Conservation (phyloP, 2,888 invertebrate genomes). For the Tryphoninae sp. region DNA sequence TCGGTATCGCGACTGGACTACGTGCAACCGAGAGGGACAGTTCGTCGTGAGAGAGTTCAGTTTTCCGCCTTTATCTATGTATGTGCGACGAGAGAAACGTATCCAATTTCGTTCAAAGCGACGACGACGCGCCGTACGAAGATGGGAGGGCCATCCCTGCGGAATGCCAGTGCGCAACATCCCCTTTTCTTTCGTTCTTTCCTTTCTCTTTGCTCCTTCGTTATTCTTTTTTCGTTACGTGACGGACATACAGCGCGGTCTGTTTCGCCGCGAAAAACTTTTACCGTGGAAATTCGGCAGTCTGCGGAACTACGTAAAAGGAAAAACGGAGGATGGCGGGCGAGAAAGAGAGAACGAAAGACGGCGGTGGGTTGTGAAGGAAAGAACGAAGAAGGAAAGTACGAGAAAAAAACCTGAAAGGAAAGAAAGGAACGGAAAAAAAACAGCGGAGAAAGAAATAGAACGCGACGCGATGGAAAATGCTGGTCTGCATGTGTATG, state of each 20-base stretch:
- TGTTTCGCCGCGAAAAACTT: constrained; percentile 59
- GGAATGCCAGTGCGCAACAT: constrained; percentile 47
- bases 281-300: constrained; percentile 52
- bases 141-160: constrained; percentile 70
- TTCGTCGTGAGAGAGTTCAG: constrained; percentile 29
- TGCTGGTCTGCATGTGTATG: constrained; percentile 55
- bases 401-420: background rate
- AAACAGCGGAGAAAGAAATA: constrained; percentile 30
- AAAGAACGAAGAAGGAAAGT: constrained; percentile 26
- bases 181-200: constrained; percentile 56
- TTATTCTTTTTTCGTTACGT: constrained; percentile 72
- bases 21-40: constrained; percentile 21
- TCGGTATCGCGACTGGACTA: constrained; percentile 8
- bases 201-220: constrained; percentile 48
- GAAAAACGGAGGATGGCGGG: constrained; percentile 23
- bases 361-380: constrained; percentile 2
- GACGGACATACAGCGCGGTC: constrained; percentile 75
- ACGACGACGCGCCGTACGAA: constrained; percentile 65
- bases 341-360: constrained; percentile 6
- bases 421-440: constrained; percentile 11
- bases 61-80: constrained; percentile 2
- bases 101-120: constrained; percentile 80
- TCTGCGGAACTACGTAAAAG: constrained; percentile 13
- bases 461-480: constrained; percentile 53
- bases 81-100: constrained; percentile 76